These are phyloP conservation scores for Alectura lathami DNA, from an alignment of 2,113 vertebrate species.

Conservation along the genomic window DNA sequence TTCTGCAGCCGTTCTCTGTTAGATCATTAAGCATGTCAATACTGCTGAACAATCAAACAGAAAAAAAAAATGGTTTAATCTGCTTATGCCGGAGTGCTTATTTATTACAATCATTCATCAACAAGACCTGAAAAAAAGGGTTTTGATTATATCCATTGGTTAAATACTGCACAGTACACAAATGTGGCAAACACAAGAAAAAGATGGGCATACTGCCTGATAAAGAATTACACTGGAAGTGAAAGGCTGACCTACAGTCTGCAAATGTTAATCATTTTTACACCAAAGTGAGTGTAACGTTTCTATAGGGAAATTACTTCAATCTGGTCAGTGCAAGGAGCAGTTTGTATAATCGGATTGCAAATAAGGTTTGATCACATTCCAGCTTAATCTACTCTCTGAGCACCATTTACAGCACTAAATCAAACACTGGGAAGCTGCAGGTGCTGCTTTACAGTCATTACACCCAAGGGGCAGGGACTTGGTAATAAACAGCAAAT, in stretches of 20 bases:
- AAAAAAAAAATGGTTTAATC: constrained; percentile 63
- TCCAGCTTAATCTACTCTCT: constrained; percentile 94
- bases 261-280: constrained; percentile 92
- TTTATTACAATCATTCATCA: constrained; percentile 72
- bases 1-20: constrained; percentile 64
- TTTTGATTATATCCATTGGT: constrained; percentile 64
- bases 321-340: constrained; percentile 89
- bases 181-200: constrained; percentile 65
- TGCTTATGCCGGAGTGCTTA: constrained; percentile 66
- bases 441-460: constrained; percentile 89
- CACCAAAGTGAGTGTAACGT: constrained; percentile 87
- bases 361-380: constrained; percentile 99
- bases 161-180: constrained; percentile 54
- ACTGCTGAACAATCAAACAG: constrained; percentile 71
- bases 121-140: constrained; percentile 43
- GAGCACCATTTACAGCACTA: constrained; percentile 89
- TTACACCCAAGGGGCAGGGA: constrained; percentile 88
- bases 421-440: constrained; percentile 90
- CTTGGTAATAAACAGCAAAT: constrained; percentile 94
- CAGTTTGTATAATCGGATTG: constrained; percentile 96
- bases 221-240: constrained; percentile 77
- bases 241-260: constrained; percentile 83
- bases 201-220: constrained; percentile 76
- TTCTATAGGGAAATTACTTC: constrained; percentile 91
- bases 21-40: constrained; percentile 78